Percentiles rank a stretch among this genome's conserved stretches.
Evolutionary conservation across 2,797 vertebrate species (phyloP).

Genomic region (Diglossa cyanea): DNA sequence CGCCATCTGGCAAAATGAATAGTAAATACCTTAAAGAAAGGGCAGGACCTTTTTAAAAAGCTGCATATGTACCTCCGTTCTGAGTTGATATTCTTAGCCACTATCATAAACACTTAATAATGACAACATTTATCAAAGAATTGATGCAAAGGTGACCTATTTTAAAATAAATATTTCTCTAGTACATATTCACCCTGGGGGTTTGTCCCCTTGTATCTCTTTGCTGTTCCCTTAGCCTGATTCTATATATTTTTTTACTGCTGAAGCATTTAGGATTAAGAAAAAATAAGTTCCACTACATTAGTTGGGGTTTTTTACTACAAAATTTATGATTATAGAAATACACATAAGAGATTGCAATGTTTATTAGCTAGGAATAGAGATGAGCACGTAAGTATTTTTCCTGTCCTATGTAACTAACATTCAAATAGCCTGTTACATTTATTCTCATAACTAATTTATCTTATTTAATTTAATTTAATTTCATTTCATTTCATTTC

Average conservation of each 20-base stretch:
- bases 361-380: background rate
- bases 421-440: background rate
- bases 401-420: background rate
- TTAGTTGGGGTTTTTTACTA: background rate
- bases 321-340: background rate
- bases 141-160: background rate
- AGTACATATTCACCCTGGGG: background rate
- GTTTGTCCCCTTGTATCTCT: background rate
- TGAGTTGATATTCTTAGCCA: background rate
- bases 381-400: background rate
- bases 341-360: background rate
- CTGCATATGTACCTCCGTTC: background rate
- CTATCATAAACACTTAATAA: background rate
- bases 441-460: background rate
- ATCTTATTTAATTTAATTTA: background rate
- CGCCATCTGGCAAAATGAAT: background rate
- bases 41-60: background rate
- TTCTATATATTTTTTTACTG: background rate
- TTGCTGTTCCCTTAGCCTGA: background rate
- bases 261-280: background rate
- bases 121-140: background rate
- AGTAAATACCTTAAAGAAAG: background rate
- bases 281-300: background rate
- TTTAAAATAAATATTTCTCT: background rate
- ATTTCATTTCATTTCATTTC: background rate